Base-by-base conservation (phyloP, 2,888 invertebrate genomes). In the Zygaena filipendulae region DNA sequence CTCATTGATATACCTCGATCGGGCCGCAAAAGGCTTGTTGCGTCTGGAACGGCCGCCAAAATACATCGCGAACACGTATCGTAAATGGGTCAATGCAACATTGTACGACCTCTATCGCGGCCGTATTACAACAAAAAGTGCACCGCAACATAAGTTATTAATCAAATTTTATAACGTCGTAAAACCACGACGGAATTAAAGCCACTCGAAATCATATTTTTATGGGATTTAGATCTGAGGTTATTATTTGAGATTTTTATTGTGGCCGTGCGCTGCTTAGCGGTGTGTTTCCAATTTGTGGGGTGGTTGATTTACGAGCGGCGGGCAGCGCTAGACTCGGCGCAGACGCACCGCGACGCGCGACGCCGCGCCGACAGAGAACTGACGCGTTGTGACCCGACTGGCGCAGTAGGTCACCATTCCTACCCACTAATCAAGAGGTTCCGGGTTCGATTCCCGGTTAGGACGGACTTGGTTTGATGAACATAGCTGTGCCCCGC, bases 161-260 rank as follows among this genome's bases (percentile, higher is more conserved):
- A 75, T 75, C 75, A 72, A 70, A 40, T 69, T 77, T 77, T 66
- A 77, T 59, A 63, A 40, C 64, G 49, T 70, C 74, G 71, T 79
- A 74, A 77, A 75, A 63, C 62, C 61, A 49, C 57, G 53, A 45
- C 55, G 61, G 67, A 72, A 79, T 75, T 77, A 77, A 62, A 55
- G 51, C 59, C 55, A 59, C 56, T 63, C 57, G 58, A 61, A 75
- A 70, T 77, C 69, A 75, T 75, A 71, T 67, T 74, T 75, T 77
- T 75, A 79, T 69, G 69, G 58, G 56, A 60, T 69, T 75, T 75
- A 75, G 74, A 77, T 77, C 72, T 67, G 58, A 57, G 57, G 60
- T 67, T 71, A 64, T 69, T 62, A 63, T 68, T 69, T 58, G 56
- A 53, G 49, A 51, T 59, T 71, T 61, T 69, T 68, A 64, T 62